Percentiles rank a stretch among this genome's conserved stretches.
phyloP scores from a whole-genome alignment of 2,797 vertebrate genomes.

The Orientallactaga sibirica region DNA sequence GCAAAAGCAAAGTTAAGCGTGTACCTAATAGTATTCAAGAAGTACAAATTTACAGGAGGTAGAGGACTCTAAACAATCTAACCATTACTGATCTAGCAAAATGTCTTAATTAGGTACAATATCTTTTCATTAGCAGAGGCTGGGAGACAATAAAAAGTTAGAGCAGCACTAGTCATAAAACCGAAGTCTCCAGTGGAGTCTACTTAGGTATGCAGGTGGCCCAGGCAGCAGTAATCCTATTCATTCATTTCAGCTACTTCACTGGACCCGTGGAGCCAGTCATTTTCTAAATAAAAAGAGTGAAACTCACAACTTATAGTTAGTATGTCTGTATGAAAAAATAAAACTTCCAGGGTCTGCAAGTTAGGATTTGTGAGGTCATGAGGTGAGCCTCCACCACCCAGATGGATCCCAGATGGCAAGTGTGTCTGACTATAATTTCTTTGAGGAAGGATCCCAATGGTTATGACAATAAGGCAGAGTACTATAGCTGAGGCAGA shows the following conservation, averaged over 20 bases:
- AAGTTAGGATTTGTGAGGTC: neutral
- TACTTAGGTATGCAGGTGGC: neutral
- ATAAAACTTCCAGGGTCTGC: neutral
- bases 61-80: neutral
- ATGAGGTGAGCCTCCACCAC: neutral
- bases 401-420: conserved; percentile 32
- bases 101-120: neutral
- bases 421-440: neutral
- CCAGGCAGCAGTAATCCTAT: neutral
- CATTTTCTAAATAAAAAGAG: neutral
- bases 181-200: neutral
- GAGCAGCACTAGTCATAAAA: neutral
- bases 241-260: neutral
- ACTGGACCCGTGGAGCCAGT: neutral
- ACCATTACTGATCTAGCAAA: neutral
- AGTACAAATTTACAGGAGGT: neutral
- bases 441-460: neutral
- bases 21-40: neutral
- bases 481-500: neutral
- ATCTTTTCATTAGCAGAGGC: neutral
- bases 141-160: neutral
- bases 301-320: neutral
- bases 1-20: neutral
- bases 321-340: neutral
- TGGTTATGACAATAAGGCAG: neutral